These are phyloP conservation scores for Ariopsis seemanni DNA, from an alignment of 2,113 vertebrate genomes.

Conservation along the genomic window DNA sequence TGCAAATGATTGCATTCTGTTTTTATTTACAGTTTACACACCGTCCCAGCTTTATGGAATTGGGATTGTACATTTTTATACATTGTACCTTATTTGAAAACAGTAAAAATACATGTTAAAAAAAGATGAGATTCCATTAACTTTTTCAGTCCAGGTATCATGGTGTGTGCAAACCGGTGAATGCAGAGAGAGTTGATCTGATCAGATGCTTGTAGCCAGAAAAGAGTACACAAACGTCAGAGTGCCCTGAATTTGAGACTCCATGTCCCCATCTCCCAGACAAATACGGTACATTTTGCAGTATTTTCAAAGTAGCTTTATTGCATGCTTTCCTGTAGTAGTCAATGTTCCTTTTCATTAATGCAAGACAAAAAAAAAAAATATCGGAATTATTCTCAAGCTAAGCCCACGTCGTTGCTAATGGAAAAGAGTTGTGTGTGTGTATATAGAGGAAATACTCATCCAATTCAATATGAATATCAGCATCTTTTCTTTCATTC, in stretches of 20 bases:
- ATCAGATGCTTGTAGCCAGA: neutral
- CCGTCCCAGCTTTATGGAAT: no score
- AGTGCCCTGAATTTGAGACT: neutral
- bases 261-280: neutral
- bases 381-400: neutral
- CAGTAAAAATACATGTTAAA: no score
- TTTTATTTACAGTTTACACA: no score
- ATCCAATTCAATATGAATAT: neutral
- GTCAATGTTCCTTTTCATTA: neutral
- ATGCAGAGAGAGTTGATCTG: neutral
- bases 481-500: slow-evolving; percentile 9
- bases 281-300: neutral
- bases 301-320: neutral
- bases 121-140: neutral
- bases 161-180: neutral
- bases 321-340: neutral
- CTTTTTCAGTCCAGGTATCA: neutral
- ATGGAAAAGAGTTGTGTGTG: neutral
- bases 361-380: neutral
- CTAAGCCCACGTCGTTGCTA: neutral
- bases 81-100: no score
- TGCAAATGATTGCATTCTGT: no score
- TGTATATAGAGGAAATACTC: neutral
- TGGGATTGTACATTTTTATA: no score
- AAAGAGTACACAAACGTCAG: neutral